These are phyloP conservation scores for Semotilus atromaculatus DNA, from an alignment of 2,797 vertebrate species.

Conservation along the genomic window DNA sequence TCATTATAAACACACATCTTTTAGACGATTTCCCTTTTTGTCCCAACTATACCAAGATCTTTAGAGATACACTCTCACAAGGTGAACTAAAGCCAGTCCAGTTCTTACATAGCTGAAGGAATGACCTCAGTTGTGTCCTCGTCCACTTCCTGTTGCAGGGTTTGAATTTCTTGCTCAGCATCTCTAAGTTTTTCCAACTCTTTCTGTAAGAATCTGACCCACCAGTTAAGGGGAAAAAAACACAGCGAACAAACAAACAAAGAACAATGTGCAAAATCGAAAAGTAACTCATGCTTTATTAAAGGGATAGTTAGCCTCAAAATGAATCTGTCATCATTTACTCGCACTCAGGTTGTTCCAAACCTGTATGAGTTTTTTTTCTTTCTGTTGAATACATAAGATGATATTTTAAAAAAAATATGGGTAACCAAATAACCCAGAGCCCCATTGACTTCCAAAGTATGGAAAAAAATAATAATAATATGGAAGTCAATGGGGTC, in stretches of 20 bases:
- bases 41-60: not conserved
- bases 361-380: no score
- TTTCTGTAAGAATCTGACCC: slow-evolving; percentile 75
- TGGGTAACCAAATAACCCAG: no score
- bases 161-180: slow-evolving; percentile 73
- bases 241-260: not conserved
- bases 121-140: slow-evolving; percentile 86
- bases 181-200: slow-evolving; percentile 75
- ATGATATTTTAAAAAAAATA: no score
- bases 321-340: no score
- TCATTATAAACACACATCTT: not conserved
- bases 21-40: not conserved
- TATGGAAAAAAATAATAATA: no score
- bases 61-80: not conserved
- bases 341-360: no score
- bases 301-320: no score
- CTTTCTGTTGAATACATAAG: no score
- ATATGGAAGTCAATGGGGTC: no score
- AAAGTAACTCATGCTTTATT: not conserved
- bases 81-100: not conserved
- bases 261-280: not conserved
- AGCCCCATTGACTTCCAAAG: no score
- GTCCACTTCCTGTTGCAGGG: slow-evolving; percentile 77
- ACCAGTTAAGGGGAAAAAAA: slow-evolving; percentile 62
- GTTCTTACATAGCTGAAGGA: slow-evolving; percentile 81